A percentile compares a stretch with the other conserved stretches of the same genome.
These are phyloP conservation scores for Colletes gigas DNA, from an alignment of 1,140 invertebrate genomes.

Conservation along the genomic window DNA sequence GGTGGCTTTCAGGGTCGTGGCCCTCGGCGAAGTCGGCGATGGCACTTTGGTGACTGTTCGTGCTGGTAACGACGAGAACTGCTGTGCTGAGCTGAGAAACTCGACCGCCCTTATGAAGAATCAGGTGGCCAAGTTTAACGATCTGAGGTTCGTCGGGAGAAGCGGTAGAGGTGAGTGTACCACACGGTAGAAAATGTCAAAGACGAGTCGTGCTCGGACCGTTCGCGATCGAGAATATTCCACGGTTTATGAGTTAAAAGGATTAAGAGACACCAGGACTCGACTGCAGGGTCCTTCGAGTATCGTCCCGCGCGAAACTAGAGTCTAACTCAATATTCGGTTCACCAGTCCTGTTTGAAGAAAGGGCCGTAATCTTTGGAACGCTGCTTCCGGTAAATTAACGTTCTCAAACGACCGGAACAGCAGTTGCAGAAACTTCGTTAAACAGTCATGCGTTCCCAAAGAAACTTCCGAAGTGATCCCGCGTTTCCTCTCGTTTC, in stretches of 20 bases:
- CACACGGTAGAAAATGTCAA: no score
- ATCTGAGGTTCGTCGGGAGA: conserved; percentile 97
- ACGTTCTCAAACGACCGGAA: no score
- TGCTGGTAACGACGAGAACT: conserved; percentile 99
- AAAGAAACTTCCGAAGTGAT: neutral
- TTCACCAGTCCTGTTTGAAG: no score
- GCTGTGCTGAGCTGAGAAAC: conserved; percentile 96
- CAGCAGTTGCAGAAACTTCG: neutral
- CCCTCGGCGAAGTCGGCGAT: conserved; percentile 95
- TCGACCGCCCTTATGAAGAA: conserved; percentile 97
- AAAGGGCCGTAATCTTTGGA: no score
- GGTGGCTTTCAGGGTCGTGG: conserved; percentile 95
- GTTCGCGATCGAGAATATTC: no score
- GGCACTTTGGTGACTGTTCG: conserved; percentile 96
- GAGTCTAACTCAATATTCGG: neutral
- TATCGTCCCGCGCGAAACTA: neutral
- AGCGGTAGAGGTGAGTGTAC: conserved; percentile 95
- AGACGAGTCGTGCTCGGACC: no score
- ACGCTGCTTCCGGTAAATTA: no score
- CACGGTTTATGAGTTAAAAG: neutral
- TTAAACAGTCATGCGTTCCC: neutral
- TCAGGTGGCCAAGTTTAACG: conserved; percentile 98
- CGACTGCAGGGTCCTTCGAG: no score
- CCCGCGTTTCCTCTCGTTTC: conserved; percentile 22
- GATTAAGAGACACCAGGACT: neutral